These are phyloP conservation scores for Agrochola lota DNA, from an alignment of 2,888 invertebrate species.

Conservation along the genomic window DNA sequence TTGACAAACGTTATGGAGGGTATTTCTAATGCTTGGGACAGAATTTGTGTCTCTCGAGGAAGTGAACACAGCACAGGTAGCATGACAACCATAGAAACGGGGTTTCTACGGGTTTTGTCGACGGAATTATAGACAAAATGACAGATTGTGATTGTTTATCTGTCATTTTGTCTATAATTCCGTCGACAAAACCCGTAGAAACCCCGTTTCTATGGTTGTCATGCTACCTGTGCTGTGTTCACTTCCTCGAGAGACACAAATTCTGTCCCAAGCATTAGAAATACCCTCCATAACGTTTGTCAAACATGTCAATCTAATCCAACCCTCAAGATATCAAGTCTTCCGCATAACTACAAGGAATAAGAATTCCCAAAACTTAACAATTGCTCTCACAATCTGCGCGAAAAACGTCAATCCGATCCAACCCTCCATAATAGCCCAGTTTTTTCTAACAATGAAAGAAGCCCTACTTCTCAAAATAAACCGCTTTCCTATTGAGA, in stretches of 20 bases:
- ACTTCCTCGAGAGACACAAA: no score
- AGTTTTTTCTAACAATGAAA: slow-evolving; percentile 10
- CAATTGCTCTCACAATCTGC: background rate
- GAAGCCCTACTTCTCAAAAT: background rate
- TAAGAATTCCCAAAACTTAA: background rate
- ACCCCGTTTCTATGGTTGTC: no score
- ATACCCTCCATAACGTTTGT: background rate
- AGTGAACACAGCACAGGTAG: background rate
- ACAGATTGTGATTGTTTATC: no score
- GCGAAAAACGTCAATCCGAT: slow-evolving; percentile 8
- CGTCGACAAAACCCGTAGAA: no score
- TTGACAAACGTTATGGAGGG: background rate
- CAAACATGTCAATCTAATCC: background rate
- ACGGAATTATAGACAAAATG: no score
- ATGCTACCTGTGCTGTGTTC: no score
- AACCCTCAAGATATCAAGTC: slow-evolving; percentile 6
- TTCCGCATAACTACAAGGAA: slow-evolving; percentile 5
- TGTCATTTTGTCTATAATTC: no score
- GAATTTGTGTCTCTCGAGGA: background rate
- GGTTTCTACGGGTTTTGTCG: no score
- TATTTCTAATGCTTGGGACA: background rate
- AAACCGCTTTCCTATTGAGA: slow-evolving; percentile 22
- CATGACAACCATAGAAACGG: no score
- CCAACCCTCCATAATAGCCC: background rate
- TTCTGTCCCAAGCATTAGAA: background rate